Base-by-base conservation (phyloP, 2,113 vertebrate species). In the Circaetus gallicus region DNA sequence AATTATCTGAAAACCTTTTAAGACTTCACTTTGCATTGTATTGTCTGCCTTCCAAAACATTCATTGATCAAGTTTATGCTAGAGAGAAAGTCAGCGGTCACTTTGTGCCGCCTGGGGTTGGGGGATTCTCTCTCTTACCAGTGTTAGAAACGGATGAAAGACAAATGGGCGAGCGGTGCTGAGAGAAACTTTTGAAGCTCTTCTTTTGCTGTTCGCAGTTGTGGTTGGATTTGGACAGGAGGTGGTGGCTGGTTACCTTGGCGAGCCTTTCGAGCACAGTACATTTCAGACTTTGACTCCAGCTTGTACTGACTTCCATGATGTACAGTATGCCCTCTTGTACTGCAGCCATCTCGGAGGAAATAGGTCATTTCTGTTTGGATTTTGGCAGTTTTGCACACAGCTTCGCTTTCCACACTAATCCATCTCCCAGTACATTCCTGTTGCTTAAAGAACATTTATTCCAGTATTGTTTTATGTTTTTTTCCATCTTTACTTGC, bases 351-450 rank as follows among this genome's bases (percentile, higher is more conserved):
- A 84, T 97, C 96, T 78, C 6, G 32, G 95, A 97, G 95, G 97
- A 97, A 93, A 62, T 43, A 58, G 96, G 94, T 96, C 32, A 24
- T 92, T 97, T 97, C 87, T 93, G 91, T 97, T 95, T 88, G 95
- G 96, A 43, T 95, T 91, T 93, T 73, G 97, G 97, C 96, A 96
- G 92, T 97, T 97, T 94, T 97, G 96, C 95, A 97, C 97, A 92
- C 96, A 93, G 98, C 97, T 98, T 98, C 31, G 94, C 98, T 98
- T 97, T 97, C 94, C 89, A 96, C 96, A 97, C 97, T 97, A 96
- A 97, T 20, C 74, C 97, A 96, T 92, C 95, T 97, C 95, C 91
- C 96, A 94, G 87, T 96, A 97, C 97, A 97, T 97, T 98, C 95
- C 97, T 85, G 78, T 97, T 90, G 92, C 97, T 96, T 92, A 87